phyloP scores from a whole-genome alignment of 2,113 vertebrate species.

The Eurystomus gularis region DNA sequence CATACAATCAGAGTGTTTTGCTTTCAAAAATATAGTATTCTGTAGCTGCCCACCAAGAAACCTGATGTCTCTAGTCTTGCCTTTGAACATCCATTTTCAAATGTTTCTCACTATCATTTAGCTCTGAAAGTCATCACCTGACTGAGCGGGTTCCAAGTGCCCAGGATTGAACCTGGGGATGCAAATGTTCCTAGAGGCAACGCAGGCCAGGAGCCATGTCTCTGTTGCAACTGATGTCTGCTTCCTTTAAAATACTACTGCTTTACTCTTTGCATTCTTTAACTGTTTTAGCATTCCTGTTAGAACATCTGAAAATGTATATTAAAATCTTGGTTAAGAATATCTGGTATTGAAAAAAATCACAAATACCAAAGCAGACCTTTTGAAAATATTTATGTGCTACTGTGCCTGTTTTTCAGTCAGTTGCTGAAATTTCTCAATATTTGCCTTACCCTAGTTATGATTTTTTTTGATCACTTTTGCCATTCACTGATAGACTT shows the following conservation, averaged over 20 bases:
- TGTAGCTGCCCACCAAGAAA: neutral
- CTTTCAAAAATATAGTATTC: neutral
- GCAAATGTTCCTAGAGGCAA: neutral
- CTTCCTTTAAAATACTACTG: neutral
- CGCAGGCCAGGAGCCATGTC: fast-evolving
- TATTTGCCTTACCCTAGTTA: neutral
- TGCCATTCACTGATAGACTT: neutral
- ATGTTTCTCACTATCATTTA: neutral
- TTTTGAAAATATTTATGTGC: neutral
- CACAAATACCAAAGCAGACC: neutral
- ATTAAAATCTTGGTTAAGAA: neutral
- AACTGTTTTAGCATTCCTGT: neutral
- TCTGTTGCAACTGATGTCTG: neutral
- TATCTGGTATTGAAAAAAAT: neutral
- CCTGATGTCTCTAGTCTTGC: neutral
- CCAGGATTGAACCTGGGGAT: neutral
- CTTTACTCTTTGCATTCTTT: neutral
- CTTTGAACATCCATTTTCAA: neutral
- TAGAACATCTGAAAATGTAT: neutral
- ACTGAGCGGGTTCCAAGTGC: neutral
- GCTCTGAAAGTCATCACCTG: neutral
- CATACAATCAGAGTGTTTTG: neutral
- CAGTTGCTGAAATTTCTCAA: neutral
- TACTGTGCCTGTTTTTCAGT: neutral
- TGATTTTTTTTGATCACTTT: neutral